Percentiles rank a stretch among this genome's conserved stretches.
Conservation (phyloP, 2,797 vertebrate species). For the Psittacula derbiana region DNA sequence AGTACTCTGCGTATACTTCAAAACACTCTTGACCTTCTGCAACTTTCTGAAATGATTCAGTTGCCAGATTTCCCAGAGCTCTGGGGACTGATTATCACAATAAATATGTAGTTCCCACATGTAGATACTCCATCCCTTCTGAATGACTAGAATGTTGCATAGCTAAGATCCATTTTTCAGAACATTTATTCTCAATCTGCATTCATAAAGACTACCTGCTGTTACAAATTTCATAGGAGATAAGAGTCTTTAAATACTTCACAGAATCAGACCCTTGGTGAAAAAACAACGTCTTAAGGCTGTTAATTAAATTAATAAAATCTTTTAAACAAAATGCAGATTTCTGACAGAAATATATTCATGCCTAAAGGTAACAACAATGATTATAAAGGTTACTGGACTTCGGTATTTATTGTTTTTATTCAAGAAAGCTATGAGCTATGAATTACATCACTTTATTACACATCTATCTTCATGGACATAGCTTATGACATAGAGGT, state of each 20-base stretch:
- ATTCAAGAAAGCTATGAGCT: neutral
- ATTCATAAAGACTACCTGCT: neutral
- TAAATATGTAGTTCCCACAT: neutral
- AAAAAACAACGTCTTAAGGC: constrained; percentile 1
- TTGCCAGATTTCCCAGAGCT: neutral
- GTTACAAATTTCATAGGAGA: neutral
- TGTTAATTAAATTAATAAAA: constrained; percentile 48
- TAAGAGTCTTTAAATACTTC: neutral
- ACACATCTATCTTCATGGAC: neutral
- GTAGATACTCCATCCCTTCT: neutral
- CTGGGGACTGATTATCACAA: neutral
- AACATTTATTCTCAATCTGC: neutral
- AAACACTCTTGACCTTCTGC: neutral
- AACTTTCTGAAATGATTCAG: neutral
- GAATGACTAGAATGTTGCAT: neutral
- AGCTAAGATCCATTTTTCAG: neutral
- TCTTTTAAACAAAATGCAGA: constrained; percentile 30
- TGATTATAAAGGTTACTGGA: neutral
- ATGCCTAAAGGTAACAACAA: constrained; percentile 24
- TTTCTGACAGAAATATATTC: constrained; percentile 25
- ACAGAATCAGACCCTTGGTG: neutral
- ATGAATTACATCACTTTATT: neutral
- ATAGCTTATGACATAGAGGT: neutral
- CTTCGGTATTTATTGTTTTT: neutral
- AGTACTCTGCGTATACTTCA: neutral